A percentile compares a stretch with the other conserved stretches of the same genome.
Conservation (phyloP, 2,888 invertebrate species). For the Agrochola litura region DNA sequence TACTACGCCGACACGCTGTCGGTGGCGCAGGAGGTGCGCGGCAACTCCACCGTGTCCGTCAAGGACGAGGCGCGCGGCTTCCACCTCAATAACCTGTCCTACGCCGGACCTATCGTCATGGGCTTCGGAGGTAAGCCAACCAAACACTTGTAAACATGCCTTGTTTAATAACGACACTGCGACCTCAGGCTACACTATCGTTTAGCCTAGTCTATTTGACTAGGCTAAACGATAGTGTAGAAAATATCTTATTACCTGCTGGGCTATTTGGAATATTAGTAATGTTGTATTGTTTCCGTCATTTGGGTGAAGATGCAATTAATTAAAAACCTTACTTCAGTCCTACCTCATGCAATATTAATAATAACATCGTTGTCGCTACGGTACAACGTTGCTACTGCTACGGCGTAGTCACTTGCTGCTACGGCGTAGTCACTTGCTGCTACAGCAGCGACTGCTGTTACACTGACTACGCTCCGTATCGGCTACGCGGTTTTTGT, state of each 20-base stretch:
- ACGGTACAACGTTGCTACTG: background rate
- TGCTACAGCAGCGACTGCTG: background rate
- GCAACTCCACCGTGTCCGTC: slow-evolving; percentile 94
- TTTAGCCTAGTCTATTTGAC: no score
- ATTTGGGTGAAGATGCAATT: background rate
- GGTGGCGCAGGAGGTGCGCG: slow-evolving; percentile 94
- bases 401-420: background rate
- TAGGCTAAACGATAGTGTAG: no score
- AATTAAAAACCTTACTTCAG: background rate
- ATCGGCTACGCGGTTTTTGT: background rate
- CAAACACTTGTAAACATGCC: background rate
- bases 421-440: background rate
- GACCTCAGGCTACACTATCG: background rate
- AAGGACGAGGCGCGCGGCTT: slow-evolving; percentile 96
- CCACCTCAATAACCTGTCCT: slow-evolving; percentile 97
- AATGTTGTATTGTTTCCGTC: background rate
- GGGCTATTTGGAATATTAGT: background rate
- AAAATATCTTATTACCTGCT: background rate
- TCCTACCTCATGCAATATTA: background rate
- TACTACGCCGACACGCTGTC: slow-evolving; percentile 96
- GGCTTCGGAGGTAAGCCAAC: slow-evolving; percentile 95
- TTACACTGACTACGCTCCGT: background rate
- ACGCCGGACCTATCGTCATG: slow-evolving; percentile 99
- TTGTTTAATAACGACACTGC: background rate
- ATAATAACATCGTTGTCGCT: background rate